Evolutionary conservation across 2,888 invertebrate genomes (phyloP), one percentile per base, ranked within the genome.

Genomic region (Philaethria dido): DNA sequence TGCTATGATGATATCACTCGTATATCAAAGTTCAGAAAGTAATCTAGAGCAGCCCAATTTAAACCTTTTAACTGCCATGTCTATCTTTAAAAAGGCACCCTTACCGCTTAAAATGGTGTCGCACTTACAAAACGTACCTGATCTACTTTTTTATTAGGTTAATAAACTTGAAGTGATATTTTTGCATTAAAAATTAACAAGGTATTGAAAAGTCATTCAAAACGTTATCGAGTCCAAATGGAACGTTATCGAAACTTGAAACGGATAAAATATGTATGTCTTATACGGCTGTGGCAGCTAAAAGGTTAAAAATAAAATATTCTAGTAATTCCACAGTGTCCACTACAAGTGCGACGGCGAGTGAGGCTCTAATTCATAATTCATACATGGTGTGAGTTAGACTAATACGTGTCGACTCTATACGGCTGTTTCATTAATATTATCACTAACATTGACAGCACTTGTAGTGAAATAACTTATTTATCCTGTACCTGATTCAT

Each of bases 341-440:
- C 22, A 22, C 20, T n/a, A 42, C 48, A 20, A 48, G 52, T 16
- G 62, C 20, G 8, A 11, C 20, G 45, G 33, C 64, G 33, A 61
- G 48, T 62, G 47, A 22, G 55, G 33, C 50, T 50, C 59, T 62
- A 60, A 69, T 69, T 62, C 64, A 64, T 64, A 59, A 67, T 69
- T 67, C 69, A 69, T 64, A 55, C 50, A 36, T 36, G 55, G 33
- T 36, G 39, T 47, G 45, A 62, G 66, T 63, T 62, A 70, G 47
- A 47, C 48, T 64, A 44, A 44, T 55, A 68, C 16, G 52, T 36
- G 55, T 25, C 42, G 48, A 36, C 61, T 45, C n/a, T 29, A 54
- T 22, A 55, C 36, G 20, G 18, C 36, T 13, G 57, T n/a, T 64
- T 29, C 63, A 66, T 69, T 61, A 69, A 63, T 57, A 69, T 66